Evolutionary conservation across 1,140 invertebrate species (phyloP).

Genomic region (Bombyx mandarina): DNA sequence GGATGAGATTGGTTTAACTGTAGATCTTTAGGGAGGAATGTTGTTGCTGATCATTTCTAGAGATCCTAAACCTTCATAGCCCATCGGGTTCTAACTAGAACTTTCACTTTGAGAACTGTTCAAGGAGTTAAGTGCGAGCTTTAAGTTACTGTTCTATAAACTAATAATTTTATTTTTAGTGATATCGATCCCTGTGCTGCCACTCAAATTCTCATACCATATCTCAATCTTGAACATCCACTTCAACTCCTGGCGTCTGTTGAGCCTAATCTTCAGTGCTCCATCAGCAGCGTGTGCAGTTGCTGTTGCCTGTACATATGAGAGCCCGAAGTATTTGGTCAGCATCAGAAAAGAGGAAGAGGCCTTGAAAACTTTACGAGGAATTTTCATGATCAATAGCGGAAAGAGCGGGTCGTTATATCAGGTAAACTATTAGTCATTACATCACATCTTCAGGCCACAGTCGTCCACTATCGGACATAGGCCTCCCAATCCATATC

Average conservation of each 20-base stretch:
- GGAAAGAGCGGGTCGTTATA: constrained; percentile 46
- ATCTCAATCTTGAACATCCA: constrained; percentile 49
- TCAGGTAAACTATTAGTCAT: constrained; percentile 18
- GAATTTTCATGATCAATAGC: constrained; percentile 71
- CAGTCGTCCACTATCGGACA: too few species aligned
- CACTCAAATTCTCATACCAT: constrained; percentile 55
- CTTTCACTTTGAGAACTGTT: too few species aligned
- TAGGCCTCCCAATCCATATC: too few species aligned
- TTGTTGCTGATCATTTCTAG: too few species aligned
- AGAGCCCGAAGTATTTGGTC: constrained; percentile 80
- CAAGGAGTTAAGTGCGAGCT: too few species aligned
- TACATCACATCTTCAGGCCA: too few species aligned
- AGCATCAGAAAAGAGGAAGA: constrained; percentile 68
- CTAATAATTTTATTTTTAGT: constrained; percentile 28
- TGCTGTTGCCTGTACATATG: constrained; percentile 72
- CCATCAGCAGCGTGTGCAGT: constrained; percentile 73
- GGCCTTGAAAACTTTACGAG: constrained; percentile 68
- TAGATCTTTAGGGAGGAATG: too few species aligned
- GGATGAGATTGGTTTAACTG: too few species aligned
- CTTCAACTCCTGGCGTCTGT: constrained; percentile 78
- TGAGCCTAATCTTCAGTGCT: constrained; percentile 73
- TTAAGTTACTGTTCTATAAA: too few species aligned
- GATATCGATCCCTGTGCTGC: constrained; percentile 39
- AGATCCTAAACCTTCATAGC: too few species aligned
- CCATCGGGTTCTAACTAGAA: too few species aligned